phyloP scores from a whole-genome alignment of 2,113 vertebrate species.

The Myanophis thanlyinensis region DNA sequence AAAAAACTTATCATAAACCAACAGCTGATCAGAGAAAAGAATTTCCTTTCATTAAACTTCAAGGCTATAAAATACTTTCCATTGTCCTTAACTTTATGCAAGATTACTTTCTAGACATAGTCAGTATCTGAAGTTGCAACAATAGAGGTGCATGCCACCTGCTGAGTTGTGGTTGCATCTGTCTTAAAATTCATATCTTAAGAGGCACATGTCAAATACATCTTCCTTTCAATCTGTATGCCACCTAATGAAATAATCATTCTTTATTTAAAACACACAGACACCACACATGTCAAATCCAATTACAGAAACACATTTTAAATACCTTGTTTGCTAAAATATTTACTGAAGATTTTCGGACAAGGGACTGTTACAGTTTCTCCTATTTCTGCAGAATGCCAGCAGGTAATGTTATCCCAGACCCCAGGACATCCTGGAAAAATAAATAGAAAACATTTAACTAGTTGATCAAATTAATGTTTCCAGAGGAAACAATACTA shows the following conservation, averaged over 20 bases:
- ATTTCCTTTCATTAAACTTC: neutral
- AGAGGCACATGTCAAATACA: neutral
- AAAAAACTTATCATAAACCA: neutral
- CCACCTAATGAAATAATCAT: neutral
- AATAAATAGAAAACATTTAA: conserved; percentile 26
- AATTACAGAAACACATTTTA: conserved; percentile 5
- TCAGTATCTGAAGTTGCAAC: neutral
- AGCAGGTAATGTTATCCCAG: conserved; percentile 84
- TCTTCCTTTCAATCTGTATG: neutral
- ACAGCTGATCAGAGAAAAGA: neutral
- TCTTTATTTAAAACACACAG: neutral
- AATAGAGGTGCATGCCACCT: neutral
- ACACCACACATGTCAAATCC: neutral
- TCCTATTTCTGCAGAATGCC: conserved; percentile 74
- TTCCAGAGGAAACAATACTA: neutral
- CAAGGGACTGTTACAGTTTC: conserved; percentile 80
- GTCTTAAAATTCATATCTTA: neutral
- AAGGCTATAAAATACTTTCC: neutral
- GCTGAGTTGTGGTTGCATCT: neutral
- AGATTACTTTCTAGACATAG: neutral
- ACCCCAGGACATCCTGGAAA: conserved; percentile 72
- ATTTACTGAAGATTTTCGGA: conserved; percentile 70
- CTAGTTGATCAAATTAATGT: neutral
- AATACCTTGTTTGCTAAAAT: conserved; percentile 73
- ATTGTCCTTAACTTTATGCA: neutral